Conservation (phyloP, 2,797 vertebrate species). For the Paedocypris micromegethes region DNA sequence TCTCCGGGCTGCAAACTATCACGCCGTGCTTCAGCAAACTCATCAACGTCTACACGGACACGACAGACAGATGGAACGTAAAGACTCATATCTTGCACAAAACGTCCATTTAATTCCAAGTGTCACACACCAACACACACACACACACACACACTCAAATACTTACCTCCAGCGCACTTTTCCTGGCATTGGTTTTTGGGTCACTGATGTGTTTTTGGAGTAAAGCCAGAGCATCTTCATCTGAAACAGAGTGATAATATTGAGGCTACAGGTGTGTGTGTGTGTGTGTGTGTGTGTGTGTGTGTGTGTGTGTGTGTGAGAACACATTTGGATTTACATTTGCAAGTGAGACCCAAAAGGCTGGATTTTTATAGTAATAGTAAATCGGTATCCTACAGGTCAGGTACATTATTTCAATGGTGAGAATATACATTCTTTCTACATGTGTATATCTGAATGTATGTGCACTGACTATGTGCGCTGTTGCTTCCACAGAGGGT, state of each 20-base stretch:
- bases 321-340: too few species aligned
- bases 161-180: conserved; percentile 85
- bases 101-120: neutral
- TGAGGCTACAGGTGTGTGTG: too few species aligned
- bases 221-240: conserved; percentile 71
- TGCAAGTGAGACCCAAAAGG: too few species aligned
- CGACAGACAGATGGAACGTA: conserved; percentile 4
- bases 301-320: too few species aligned
- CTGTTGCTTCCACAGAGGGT: conserved; percentile 11
- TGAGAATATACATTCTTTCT: too few species aligned
- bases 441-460: too few species aligned
- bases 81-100: neutral
- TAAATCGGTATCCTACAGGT: too few species aligned
- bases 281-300: too few species aligned
- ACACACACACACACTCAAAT: neutral
- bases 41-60: conserved; percentile 70
- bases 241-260: conserved; percentile 54
- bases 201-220: conserved; percentile 74
- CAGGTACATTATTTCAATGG: too few species aligned
- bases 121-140: neutral
- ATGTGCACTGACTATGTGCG: conserved; percentile 33
- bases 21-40: conserved; percentile 77
- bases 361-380: too few species aligned
- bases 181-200: conserved; percentile 82
- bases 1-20: conserved; percentile 64